phyloP scores from a whole-genome alignment of 2,113 vertebrate genomes.

The Sinocyclocheilus anshuiensis region DNA sequence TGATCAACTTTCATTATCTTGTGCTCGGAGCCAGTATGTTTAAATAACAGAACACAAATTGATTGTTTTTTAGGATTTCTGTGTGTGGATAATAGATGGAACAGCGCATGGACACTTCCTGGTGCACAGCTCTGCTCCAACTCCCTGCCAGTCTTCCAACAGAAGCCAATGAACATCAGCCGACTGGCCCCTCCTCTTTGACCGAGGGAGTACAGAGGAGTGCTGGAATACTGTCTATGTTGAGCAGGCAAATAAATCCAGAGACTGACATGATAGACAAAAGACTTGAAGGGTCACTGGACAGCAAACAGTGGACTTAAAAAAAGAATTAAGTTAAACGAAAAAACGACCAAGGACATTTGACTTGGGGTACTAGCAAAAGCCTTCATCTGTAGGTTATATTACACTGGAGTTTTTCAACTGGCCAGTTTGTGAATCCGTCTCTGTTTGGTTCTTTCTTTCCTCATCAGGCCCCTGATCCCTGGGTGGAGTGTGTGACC shows the following conservation, averaged over 20 bases:
- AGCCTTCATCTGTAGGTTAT: constrained; percentile 55
- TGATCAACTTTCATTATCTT: neutral
- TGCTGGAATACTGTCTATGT: constrained; percentile 48
- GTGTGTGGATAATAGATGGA: constrained; percentile 57
- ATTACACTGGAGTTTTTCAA: constrained; percentile 66
- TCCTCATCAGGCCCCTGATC: constrained; percentile 54
- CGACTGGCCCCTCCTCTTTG: constrained; percentile 61
- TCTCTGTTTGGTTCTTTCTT: constrained; percentile 63
- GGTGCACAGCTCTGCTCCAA: constrained; percentile 58
- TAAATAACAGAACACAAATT: neutral
- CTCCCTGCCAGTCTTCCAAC: constrained; percentile 68
- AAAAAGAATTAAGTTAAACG: constrained; percentile 6
- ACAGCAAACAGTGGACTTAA: constrained; percentile 53
- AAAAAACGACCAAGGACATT: neutral
- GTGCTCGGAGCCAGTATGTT: neutral
- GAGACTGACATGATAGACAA: constrained; percentile 40
- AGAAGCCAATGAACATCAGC: constrained; percentile 64
- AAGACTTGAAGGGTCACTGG: constrained; percentile 54
- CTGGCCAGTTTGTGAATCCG: constrained; percentile 70
- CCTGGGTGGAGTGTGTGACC: constrained; percentile 36
- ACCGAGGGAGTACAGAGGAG: constrained; percentile 57
- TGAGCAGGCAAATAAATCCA: constrained; percentile 37
- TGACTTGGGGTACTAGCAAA: constrained; percentile 45
- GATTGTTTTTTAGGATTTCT: constrained; percentile 63
- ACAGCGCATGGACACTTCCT: constrained; percentile 46